phyloP scores from a whole-genome alignment of 1,140 invertebrate species.

The Diachasmimorpha longicaudata region DNA sequence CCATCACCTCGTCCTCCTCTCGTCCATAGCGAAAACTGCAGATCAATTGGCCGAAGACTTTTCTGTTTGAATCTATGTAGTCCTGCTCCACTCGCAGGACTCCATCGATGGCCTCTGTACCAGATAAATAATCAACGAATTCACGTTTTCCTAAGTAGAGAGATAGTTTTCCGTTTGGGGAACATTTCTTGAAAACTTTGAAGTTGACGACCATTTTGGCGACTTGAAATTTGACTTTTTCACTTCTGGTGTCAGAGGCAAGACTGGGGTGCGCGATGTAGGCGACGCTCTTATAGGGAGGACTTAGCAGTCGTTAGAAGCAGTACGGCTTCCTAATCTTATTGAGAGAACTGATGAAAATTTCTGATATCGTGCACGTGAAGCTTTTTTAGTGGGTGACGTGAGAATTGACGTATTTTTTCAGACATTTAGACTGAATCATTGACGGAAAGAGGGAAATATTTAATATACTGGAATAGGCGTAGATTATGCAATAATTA shows the following conservation, averaged over 20 bases:
- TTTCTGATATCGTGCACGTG: not conserved
- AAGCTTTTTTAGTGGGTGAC: not conserved
- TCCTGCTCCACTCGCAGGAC: slow-evolving; percentile 91
- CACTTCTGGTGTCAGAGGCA: not conserved
- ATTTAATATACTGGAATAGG: too few species aligned
- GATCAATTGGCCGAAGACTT: slow-evolving; percentile 92
- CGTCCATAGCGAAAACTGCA: slow-evolving; percentile 98
- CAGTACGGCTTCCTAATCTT: slow-evolving; percentile 43
- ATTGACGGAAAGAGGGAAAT: too few species aligned
- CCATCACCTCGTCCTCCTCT: slow-evolving; percentile 98
- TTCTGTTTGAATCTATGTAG: slow-evolving; percentile 81
- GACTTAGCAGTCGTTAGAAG: slow-evolving; percentile 4
- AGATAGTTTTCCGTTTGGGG: slow-evolving; percentile 93
- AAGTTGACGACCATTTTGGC: slow-evolving; percentile 83
- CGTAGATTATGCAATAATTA: too few species aligned
- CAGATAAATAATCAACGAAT: slow-evolving; percentile 93
- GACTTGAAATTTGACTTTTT: not conserved
- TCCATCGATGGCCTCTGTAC: slow-evolving; percentile 94
- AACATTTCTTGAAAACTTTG: slow-evolving; percentile 95
- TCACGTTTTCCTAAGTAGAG: slow-evolving; percentile 95
- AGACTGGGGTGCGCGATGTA: slow-evolving; percentile 15
- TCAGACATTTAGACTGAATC: not conserved
- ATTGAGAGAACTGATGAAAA: slow-evolving; percentile 29
- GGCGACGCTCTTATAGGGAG: slow-evolving; percentile 31
- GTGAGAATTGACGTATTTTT: not conserved